Base-by-base conservation (phyloP, 1,140 invertebrate species). In the Leucophenga varia region DNA sequence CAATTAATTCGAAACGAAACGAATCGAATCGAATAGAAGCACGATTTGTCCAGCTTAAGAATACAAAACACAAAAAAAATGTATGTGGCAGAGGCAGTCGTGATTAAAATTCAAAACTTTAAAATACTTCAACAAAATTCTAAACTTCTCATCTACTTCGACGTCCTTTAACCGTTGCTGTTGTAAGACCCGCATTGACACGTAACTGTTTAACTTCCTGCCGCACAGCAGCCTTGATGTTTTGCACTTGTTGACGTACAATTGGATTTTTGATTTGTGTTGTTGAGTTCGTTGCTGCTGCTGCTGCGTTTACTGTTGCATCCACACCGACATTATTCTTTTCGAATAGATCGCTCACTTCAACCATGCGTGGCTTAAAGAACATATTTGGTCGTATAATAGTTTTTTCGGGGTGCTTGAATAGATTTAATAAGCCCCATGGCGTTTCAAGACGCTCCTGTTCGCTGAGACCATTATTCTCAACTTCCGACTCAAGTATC, bases 321-420 rank as follows among this genome's bases (percentile, higher is more conserved):
- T 45, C 10, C 22, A 10, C 22, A 10, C 22, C 22, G 22, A 10
- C 22, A 51, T 35, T 58, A 44, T 19, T 69, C 1, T 80, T 77
- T 12, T 78, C 76, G 52, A 86, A 86, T 10, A 86, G 70, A 50
- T 82, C 81, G 43, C 80, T 83, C 0, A 86, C 78, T n/a, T 82
- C 79, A 1, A 86, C 78, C 36, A 86, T 81, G 8, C 78, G 76
- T 1, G 77, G 75, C 49, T 77, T 73, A 2, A 80, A 61, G 31
- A 78, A 72, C 63, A 77, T 78, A 52, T 77, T 78, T 8, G 78
- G 57, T 8, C 65, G 61, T 57, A 79, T 76, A 16, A 74, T 61
- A 16, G 74, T 68, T 17, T 79, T 72, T 2, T 64, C 57, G 13
- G 71, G 59, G 40, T 68, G 64, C 43, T 72, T 72, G 32, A 81